Conservation (phyloP, 2,888 invertebrate genomes). For the Cecidostiba fungosa region DNA sequence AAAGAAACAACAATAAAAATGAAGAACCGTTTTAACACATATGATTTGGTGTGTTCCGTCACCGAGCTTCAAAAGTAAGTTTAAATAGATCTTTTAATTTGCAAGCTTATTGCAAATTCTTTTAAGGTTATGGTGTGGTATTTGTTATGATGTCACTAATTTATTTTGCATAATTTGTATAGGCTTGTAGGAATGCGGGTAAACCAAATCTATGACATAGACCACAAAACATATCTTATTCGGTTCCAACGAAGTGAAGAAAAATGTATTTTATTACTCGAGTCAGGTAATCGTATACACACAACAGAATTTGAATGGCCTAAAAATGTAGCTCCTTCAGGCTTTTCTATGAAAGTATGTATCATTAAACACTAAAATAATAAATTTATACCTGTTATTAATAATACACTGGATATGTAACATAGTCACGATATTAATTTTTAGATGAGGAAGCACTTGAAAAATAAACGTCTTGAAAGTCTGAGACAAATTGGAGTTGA, state of each 20-base stretch:
- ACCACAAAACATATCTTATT: slow-evolving; percentile 97
- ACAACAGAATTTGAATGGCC: slow-evolving; percentile 99
- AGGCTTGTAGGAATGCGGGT: slow-evolving; percentile 95
- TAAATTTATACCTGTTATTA: slow-evolving; percentile 1
- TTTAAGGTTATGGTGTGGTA: slow-evolving; percentile 60
- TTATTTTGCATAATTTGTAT: slow-evolving; percentile 59
- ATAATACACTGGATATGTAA: not conserved
- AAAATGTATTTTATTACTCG: slow-evolving; percentile 93
- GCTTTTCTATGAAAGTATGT: slow-evolving; percentile 98
- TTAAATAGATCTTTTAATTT: slow-evolving; percentile 63
- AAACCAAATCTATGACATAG: slow-evolving; percentile 98
- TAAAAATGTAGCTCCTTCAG: slow-evolving; percentile 96
- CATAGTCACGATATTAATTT: slow-evolving; percentile 68
- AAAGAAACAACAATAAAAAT: slow-evolving; percentile 81
- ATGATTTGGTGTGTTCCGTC: slow-evolving; percentile 94
- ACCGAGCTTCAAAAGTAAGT: slow-evolving; percentile 89
- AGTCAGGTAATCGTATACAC: slow-evolving; percentile 97
- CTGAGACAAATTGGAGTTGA: slow-evolving; percentile 94
- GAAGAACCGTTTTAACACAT: slow-evolving; percentile 96
- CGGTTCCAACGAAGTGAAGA: slow-evolving; percentile 91
- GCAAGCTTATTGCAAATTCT: slow-evolving; percentile 25
- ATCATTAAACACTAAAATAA: not conserved
- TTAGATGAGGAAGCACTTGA: slow-evolving; percentile 96
- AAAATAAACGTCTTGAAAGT: slow-evolving; percentile 95
- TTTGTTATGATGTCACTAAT: slow-evolving; percentile 27